These are phyloP conservation scores for Dorcus parallelipipedus DNA, from an alignment of 2,888 invertebrate species.

Conservation along the genomic window DNA sequence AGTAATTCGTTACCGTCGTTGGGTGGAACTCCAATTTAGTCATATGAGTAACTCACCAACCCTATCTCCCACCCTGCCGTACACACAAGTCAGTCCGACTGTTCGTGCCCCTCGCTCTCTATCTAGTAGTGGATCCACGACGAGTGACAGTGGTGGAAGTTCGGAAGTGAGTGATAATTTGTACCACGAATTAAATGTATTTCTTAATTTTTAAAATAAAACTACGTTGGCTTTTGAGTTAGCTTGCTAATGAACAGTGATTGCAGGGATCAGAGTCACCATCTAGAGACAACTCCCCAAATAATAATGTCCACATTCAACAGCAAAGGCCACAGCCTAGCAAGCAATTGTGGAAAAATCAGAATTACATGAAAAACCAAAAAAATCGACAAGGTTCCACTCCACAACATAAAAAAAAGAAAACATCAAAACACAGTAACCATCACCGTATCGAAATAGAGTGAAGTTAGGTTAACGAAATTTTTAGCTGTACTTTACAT, in stretches of 20 bases:
- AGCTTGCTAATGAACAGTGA: conserved; percentile 10
- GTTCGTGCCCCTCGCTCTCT: conserved; percentile 38
- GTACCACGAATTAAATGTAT: background rate
- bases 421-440: conserved; percentile 4
- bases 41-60: conserved; percentile 25
- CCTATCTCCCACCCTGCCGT: conserved; percentile 27
- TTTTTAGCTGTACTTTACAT: background rate
- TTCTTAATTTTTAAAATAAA: background rate
- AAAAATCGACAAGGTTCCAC: conserved; percentile 25
- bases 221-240: background rate
- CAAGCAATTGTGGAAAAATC: conserved; percentile 10
- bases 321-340: conserved; percentile 23
- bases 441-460: conserved; percentile 16
- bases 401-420: conserved; percentile 18
- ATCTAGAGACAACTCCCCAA: conserved; percentile 46
- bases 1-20: conserved; percentile 70
- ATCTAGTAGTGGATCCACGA: conserved; percentile 45
- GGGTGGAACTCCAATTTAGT: conserved; percentile 57
- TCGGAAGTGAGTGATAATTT: conserved; percentile 39
- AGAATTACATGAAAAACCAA: conserved; percentile 9
- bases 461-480: background rate
- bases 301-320: conserved; percentile 33
- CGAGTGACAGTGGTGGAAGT: conserved; percentile 44
- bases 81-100: conserved; percentile 19
- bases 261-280: conserved; percentile 44